phyloP scores from a whole-genome alignment of 2,888 invertebrate species.

The Trilocha varians region DNA sequence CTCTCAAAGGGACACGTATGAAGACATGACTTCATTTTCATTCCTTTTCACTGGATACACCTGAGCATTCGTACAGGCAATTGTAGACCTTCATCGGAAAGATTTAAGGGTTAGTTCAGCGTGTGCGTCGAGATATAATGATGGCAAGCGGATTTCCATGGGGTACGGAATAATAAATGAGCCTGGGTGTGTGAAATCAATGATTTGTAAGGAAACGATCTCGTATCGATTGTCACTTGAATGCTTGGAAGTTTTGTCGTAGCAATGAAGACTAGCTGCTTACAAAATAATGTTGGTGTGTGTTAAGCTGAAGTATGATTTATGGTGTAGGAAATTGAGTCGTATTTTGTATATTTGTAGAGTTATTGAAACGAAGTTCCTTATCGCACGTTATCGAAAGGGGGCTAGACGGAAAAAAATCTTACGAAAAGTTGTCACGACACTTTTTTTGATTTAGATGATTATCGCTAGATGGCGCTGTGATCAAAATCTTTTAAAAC shows the following conservation, averaged over 20 bases:
- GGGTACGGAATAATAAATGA: constrained; percentile 20
- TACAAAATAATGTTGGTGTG: no score
- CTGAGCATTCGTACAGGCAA: constrained; percentile 21
- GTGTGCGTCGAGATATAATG: constrained; percentile 12
- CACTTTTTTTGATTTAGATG: no score
- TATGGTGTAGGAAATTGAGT: no score
- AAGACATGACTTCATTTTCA: constrained; percentile 41
- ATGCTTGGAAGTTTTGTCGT: not conserved
- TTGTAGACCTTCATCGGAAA: not conserved
- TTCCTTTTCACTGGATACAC: constrained; percentile 38
- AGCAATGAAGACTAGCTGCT: no score
- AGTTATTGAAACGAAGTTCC: no score
- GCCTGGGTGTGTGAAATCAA: constrained; percentile 18
- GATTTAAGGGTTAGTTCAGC: constrained; percentile 7
- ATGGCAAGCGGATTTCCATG: constrained; percentile 15
- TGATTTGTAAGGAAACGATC: constrained; percentile 3
- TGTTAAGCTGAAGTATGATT: no score
- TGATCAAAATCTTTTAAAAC: no score
- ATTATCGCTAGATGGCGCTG: no score
- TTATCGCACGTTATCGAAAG: no score
- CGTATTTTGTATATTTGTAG: no score
- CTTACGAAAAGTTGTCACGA: no score
- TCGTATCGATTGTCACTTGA: not conserved
- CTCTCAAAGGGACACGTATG: constrained; percentile 25
- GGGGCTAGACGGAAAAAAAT: no score